These are phyloP conservation scores for Schizothorax lantsangensis DNA, from an alignment of 2,797 vertebrate species.

Conservation along the genomic window DNA sequence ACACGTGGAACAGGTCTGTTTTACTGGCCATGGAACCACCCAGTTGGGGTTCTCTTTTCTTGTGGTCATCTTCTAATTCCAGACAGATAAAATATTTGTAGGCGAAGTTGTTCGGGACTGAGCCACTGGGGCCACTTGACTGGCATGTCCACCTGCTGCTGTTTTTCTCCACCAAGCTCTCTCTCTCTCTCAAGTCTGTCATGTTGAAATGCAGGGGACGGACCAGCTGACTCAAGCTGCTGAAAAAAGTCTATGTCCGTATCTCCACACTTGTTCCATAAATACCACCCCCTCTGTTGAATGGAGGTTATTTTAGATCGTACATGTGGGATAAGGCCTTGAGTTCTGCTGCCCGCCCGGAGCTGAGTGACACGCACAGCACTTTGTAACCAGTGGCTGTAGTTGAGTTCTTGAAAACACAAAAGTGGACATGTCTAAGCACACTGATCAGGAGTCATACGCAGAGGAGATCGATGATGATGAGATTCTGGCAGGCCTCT, in stretches of 20 bases:
- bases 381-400: slow-evolving; percentile 22
- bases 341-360: slow-evolving; percentile 51
- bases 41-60: slow-evolving; percentile 15
- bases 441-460: slow-evolving; percentile 59
- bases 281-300: slow-evolving; percentile 81
- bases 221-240: slow-evolving; percentile 76
- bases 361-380: slow-evolving; percentile 61
- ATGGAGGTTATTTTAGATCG: slow-evolving; percentile 79
- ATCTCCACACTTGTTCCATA: slow-evolving; percentile 72
- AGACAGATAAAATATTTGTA: slow-evolving; percentile 13
- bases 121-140: slow-evolving; percentile 34
- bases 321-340: slow-evolving; percentile 61
- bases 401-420: slow-evolving; percentile 35
- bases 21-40: not conserved
- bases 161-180: slow-evolving; percentile 65
- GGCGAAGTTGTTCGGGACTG: slow-evolving; percentile 23
- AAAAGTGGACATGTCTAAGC: slow-evolving; percentile 70
- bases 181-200: slow-evolving; percentile 61
- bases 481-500: slow-evolving; percentile 91
- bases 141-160: slow-evolving; percentile 74
- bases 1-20: not conserved
- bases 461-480: slow-evolving; percentile 91
- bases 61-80: slow-evolving; percentile 47
- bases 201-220: slow-evolving; percentile 71
- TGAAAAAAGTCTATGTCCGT: slow-evolving; percentile 76